Conservation (phyloP, 1,140 invertebrate genomes). For the Atta texana region DNA sequence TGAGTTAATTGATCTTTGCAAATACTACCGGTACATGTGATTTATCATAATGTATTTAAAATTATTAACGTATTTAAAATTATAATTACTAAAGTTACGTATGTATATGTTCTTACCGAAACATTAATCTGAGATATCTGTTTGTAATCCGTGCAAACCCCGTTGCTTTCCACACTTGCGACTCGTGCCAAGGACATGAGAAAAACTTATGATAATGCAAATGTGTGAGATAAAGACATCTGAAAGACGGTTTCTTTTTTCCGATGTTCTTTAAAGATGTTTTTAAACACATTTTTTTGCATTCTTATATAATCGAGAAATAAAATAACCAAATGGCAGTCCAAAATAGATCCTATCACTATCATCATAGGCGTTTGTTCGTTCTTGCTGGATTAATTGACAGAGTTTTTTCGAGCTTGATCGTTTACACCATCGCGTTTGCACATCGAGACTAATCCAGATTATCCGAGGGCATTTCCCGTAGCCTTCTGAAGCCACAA, state of each 20-base stretch:
- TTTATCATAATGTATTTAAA: not conserved
- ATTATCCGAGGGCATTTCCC: slow-evolving; percentile 3
- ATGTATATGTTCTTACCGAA: slow-evolving; percentile 73
- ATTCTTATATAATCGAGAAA: slow-evolving; percentile 1
- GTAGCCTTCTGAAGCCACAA: slow-evolving; percentile 9
- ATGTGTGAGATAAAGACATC: not conserved
- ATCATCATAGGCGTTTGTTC: not conserved
- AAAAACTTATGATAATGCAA: not conserved
- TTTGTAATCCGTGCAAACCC: slow-evolving; percentile 54
- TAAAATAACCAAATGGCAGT: not conserved
- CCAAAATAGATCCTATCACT: not conserved
- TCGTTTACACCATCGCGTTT: slow-evolving; percentile 10
- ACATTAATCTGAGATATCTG: slow-evolving; percentile 64
- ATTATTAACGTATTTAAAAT: slow-evolving; percentile 50
- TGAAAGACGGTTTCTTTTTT: not conserved
- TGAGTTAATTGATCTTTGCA: slow-evolving; percentile 14
- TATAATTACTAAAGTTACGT: slow-evolving; percentile 49
- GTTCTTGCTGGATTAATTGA: slow-evolving; percentile 32
- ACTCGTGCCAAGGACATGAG: not conserved
- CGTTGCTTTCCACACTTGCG: slow-evolving; percentile 35
- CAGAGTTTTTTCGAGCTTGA: not conserved
- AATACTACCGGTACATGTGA: slow-evolving; percentile 59
- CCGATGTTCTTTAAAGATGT: not conserved
- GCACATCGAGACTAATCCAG: not conserved
- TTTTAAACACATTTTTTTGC: not conserved